phyloP scores from a whole-genome alignment of 2,888 invertebrate species.

The Drosophila kuntzei region DNA sequence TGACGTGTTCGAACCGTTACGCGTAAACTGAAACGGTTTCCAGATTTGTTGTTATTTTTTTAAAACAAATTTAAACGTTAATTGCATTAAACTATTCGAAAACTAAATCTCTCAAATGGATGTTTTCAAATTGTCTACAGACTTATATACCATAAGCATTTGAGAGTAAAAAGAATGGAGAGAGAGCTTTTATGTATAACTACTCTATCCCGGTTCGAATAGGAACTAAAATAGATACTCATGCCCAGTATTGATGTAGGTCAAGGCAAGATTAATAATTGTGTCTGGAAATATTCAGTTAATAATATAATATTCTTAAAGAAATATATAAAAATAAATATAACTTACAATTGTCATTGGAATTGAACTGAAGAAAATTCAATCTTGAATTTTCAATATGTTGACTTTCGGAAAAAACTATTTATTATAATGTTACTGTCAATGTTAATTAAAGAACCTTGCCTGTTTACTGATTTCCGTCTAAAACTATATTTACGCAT shows the following conservation, averaged over 20 bases:
- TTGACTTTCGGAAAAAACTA: not conserved
- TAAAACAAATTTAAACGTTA: too few relatives aligned
- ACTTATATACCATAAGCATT: not conserved
- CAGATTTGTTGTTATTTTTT: too few relatives aligned
- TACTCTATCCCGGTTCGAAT: not conserved
- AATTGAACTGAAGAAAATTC: not conserved
- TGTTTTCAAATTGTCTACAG: too few relatives aligned
- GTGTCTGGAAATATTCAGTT: not conserved
- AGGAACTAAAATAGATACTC: not conserved
- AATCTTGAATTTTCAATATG: not conserved
- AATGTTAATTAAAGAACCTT: not conserved
- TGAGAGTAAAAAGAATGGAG: not conserved
- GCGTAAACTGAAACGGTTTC: too few relatives aligned
- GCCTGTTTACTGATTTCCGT: constrained; percentile 8
- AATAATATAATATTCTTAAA: not conserved
- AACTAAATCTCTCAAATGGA: too few relatives aligned
- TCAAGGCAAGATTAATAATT: not conserved
- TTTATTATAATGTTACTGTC: not conserved
- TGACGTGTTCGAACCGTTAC: too few relatives aligned
- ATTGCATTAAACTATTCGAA: too few relatives aligned
- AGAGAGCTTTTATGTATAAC: not conserved
- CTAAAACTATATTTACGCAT: not conserved
- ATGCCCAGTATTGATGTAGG: not conserved
- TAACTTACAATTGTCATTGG: not conserved
- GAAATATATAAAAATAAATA: not conserved